These are phyloP conservation scores for Pseudomugil tenellus DNA, from an alignment of 2,797 vertebrate species.

Conservation along the genomic window DNA sequence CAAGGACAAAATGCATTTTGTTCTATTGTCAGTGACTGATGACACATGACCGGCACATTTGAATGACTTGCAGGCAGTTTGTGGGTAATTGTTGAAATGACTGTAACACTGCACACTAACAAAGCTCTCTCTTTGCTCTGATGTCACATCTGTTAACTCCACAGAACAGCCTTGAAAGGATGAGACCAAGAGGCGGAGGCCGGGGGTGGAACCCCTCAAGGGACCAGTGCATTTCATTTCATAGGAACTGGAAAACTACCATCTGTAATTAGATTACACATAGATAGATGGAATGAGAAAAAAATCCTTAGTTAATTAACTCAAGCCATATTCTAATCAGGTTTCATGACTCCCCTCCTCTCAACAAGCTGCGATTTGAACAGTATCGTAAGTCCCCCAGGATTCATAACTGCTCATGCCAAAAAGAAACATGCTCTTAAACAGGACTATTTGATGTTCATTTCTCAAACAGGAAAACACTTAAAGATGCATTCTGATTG, in stretches of 20 bases:
- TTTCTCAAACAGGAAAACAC: slow-evolving; percentile 80
- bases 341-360: slow-evolving; percentile 58
- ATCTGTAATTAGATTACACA: slow-evolving; percentile 80
- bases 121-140: slow-evolving; percentile 53
- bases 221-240: slow-evolving; percentile 74
- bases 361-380: slow-evolving; percentile 65
- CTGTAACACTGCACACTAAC: slow-evolving; percentile 21
- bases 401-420: slow-evolving; percentile 61
- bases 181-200: slow-evolving; percentile 47
- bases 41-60: slow-evolving; percentile 10
- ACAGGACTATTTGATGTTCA: slow-evolving; percentile 77
- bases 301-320: slow-evolving; percentile 74
- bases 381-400: slow-evolving; percentile 64
- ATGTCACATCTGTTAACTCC: slow-evolving; percentile 68
- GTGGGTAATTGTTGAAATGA: slow-evolving; percentile 1
- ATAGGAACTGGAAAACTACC: slow-evolving; percentile 77
- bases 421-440: slow-evolving; percentile 66
- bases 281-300: slow-evolving; percentile 62
- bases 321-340: slow-evolving; percentile 81
- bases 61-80: slow-evolving; percentile 28
- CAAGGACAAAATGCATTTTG: slow-evolving; percentile 11
- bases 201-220: slow-evolving; percentile 45
- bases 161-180: slow-evolving; percentile 43
- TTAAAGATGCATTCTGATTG: slow-evolving; percentile 71
- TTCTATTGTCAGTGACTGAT: not conserved